Base-by-base conservation (phyloP, 2,797 vertebrate species). In the Micrastur ruficollis region DNA sequence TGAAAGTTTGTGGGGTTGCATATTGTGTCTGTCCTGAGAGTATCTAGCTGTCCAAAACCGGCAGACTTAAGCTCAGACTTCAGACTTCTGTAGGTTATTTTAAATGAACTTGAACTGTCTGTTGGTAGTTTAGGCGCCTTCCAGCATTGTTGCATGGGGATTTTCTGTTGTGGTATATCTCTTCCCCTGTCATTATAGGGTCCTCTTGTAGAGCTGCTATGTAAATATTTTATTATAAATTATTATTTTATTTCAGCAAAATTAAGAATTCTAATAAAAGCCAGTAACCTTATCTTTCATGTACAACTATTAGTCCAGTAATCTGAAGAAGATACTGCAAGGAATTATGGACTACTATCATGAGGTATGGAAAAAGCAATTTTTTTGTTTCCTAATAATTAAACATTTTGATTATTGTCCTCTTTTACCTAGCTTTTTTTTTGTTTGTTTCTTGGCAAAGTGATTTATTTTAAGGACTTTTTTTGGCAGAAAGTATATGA, bases 241-340 rank as follows among this genome's bases (percentile, higher is more conserved):
- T 47, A 34, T 34, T 73, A 63, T 40, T 81, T 50, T 3, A 62
- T 90, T 67, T 73, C n/a, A 76, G 23, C 8, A 29, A 47, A 95
- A 40, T 27, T 27, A 67, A 75, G 56, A 46, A 34, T 56, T 59
- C 27, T 22, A 89, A 50, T 92, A 46, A 49, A 89, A 80, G 6
- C 11, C 26, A 82, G 2, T 96, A 72, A 84, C 11, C 17, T 92
- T 95, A 15, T 94, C 55, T 92, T 93, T 76, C 83, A 93, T 95
- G 76, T 97, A n/a, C 95, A 85, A 94, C 93, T 61, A 95, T 90
- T 97, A 99, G 99, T 98, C 99, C 97, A 99, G 98, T 98, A 99
- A 99, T 98, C 98, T 99, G 91, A 99, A 99, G 98, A 99, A 99
- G 97, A 98, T 99, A 88, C 98, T 99, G 87, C 99, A 99, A 98